phyloP scores from a whole-genome alignment of 1,140 invertebrate genomes.

The Ephestia elutella region DNA sequence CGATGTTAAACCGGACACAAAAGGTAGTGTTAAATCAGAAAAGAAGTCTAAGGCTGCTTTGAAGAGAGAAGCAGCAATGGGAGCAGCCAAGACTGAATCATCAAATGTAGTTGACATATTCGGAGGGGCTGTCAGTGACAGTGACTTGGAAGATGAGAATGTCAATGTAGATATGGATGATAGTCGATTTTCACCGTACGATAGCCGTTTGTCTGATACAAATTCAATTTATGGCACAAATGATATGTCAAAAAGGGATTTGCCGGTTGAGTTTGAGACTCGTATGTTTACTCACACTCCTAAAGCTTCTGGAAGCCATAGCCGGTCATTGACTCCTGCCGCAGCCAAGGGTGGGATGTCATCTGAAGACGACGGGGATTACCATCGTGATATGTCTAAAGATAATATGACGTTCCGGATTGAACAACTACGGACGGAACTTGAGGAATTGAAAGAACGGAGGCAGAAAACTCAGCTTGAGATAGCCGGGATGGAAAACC shows the following conservation, averaged over 20 bases:
- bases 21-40: conserved; percentile 60
- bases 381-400: background rate
- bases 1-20: conserved; percentile 76
- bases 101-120: conserved; percentile 83
- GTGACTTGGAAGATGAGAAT: conserved; percentile 83
- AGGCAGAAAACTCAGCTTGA: conserved; percentile 86
- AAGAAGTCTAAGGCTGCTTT: conserved; percentile 43
- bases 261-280: background rate
- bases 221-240: conserved; percentile 80
- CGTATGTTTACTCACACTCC: background rate
- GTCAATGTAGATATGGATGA: conserved; percentile 87
- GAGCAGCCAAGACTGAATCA: conserved; percentile 42
- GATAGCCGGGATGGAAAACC: conserved; percentile 90
- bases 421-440: conserved; percentile 77
- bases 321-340: background rate
- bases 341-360: background rate
- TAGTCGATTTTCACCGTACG: conserved; percentile 82
- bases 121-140: conserved; percentile 90
- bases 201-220: conserved; percentile 85
- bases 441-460: conserved; percentile 82
- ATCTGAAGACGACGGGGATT: background rate
- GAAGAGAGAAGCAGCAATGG: conserved; percentile 53
- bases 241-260: conserved; percentile 36
- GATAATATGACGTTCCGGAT: background rate
- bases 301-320: background rate